Conservation (phyloP, 2,113 vertebrate species). For the Dunckerocampus dactyliophorus region DNA sequence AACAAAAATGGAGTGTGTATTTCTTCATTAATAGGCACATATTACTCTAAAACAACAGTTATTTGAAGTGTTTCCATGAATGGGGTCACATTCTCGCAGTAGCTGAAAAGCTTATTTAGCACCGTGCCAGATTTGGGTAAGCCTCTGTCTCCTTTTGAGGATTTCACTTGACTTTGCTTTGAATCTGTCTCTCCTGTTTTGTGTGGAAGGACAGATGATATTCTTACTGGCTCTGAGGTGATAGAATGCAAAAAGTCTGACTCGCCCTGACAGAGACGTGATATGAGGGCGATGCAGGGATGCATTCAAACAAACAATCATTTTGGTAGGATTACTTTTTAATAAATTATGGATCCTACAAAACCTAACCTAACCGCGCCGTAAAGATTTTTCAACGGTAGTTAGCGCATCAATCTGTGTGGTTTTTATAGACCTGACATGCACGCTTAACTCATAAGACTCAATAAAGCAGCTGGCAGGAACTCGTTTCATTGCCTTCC, state of each 20-base stretch:
- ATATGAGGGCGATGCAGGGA: background rate
- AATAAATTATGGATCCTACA: background rate
- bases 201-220: background rate
- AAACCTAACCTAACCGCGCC: no score
- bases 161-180: background rate
- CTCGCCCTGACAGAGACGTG: background rate
- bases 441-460: background rate
- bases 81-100: background rate
- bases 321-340: background rate
- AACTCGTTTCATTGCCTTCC: slow-evolving; percentile 54
- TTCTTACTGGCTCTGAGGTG: background rate
- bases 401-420: background rate
- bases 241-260: background rate
- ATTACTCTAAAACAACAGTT: background rate
- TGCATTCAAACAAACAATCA: slow-evolving; percentile 17
- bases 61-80: background rate
- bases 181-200: background rate
- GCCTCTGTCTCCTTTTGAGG: background rate
- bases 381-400: background rate
- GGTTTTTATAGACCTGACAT: slow-evolving; percentile 16
- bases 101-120: slow-evolving; percentile 2
- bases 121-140: background rate
- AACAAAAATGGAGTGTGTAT: no score
- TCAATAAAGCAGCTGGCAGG: slow-evolving; percentile 40
- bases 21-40: background rate